Evolutionary conservation across 1,140 invertebrate species (phyloP).

Genomic region (Lucilia sericata): DNA sequence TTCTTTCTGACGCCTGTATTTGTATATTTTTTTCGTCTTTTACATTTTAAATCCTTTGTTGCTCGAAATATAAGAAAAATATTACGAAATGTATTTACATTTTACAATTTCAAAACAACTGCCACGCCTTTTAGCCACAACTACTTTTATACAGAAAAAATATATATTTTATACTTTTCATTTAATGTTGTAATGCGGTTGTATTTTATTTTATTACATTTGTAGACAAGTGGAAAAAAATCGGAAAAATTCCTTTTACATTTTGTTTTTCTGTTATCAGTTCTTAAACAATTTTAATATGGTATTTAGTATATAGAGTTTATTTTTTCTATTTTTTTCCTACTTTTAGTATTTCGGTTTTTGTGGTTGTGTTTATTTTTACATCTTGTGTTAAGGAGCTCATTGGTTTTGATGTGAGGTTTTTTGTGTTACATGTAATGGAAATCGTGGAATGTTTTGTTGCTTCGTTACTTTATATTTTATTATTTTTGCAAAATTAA

Average conservation of each 20-base stretch:
- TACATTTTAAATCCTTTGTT: not conserved
- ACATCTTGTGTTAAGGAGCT: too few relatives aligned
- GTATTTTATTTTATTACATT: conserved; percentile 5
- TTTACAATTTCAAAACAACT: not conserved
- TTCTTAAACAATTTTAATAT: too few relatives aligned
- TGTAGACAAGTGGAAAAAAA: not conserved
- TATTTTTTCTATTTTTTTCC: not conserved
- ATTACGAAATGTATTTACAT: not conserved
- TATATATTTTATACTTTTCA: not conserved
- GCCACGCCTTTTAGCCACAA: conserved; percentile 16
- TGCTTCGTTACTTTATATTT: not conserved
- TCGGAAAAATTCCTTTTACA: too few relatives aligned
- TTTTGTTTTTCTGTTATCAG: too few relatives aligned
- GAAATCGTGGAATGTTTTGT: not conserved
- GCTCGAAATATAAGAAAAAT: too few relatives aligned
- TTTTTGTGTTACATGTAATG: not conserved
- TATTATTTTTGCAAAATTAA: not conserved
- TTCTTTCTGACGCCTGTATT: not conserved
- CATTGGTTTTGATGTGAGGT: not conserved
- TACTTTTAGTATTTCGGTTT: too few relatives aligned
- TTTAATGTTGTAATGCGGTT: not conserved
- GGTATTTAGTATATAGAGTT: not conserved
- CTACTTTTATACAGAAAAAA: not conserved
- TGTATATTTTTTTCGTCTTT: not conserved
- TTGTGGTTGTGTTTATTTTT: too few relatives aligned